Conservation (phyloP, 1,140 invertebrate genomes). For the Aphelenchoides besseyi region DNA sequence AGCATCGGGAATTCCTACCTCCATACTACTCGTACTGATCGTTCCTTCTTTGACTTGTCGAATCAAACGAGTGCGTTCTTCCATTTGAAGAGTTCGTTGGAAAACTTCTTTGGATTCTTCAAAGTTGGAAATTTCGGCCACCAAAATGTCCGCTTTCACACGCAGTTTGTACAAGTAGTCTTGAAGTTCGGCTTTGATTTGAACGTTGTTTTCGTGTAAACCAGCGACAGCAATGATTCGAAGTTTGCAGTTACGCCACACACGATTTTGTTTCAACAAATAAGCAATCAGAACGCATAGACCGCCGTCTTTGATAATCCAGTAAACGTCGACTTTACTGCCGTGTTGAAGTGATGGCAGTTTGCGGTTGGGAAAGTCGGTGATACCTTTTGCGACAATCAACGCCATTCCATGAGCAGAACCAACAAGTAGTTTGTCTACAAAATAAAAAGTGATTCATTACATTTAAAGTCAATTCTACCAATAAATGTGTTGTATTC, state of each 20-base stretch:
- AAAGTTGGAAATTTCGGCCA: slow-evolving; percentile 69
- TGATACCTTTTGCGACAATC: slow-evolving; percentile 58
- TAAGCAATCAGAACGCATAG: slow-evolving; percentile 94
- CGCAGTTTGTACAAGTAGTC: slow-evolving; percentile 94
- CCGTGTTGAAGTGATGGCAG: slow-evolving; percentile 44
- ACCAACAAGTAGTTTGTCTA: slow-evolving; percentile 50
- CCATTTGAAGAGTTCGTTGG: slow-evolving; percentile 96
- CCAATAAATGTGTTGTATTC: slow-evolving; percentile 59
- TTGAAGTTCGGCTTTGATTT: slow-evolving; percentile 97
- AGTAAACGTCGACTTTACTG: slow-evolving; percentile 55
- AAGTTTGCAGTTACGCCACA: slow-evolving; percentile 95
- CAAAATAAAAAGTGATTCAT: slow-evolving; percentile 24
- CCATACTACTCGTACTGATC: background rate
- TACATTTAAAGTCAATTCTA: slow-evolving; percentile 21
- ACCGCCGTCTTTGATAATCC: slow-evolving; percentile 74
- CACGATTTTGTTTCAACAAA: slow-evolving; percentile 82
- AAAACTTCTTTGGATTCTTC: slow-evolving; percentile 98
- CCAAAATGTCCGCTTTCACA: slow-evolving; percentile 81
- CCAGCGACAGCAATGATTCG: slow-evolving; percentile 98
- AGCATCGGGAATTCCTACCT: background rate
- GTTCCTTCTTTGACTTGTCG: slow-evolving; percentile 32
- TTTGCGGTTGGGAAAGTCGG: slow-evolving; percentile 54
- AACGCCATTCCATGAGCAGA: slow-evolving; percentile 58
- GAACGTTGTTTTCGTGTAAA: slow-evolving; percentile 96
- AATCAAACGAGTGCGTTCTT: slow-evolving; percentile 95